Base-by-base conservation (phyloP, 2,797 vertebrate species). In the Acanthurus tractus region DNA sequence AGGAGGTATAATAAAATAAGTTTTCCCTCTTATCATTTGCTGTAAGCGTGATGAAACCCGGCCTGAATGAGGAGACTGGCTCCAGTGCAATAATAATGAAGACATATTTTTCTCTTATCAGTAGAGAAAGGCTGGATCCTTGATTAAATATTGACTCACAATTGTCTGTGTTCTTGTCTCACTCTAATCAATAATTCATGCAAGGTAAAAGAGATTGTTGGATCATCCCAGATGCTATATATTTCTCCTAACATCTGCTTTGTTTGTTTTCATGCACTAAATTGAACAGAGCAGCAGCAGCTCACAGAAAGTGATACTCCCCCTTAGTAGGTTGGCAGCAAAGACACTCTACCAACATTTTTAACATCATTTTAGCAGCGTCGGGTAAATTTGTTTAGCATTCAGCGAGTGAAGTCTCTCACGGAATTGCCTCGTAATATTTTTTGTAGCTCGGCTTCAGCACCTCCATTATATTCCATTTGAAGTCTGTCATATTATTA, bases 61-160 rank as follows among this genome's bases (percentile, higher is more conserved):
- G 71, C 66, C 64, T 70, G 79, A 88, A 88, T 20, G 17, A 74
- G 81, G 64, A 83, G 84, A 79, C 48, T 70, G 83, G 70, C 75
- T 87, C 55, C 58, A 17, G 76, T 63, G 78, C 63, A 83, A 81
- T 86, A 76, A 79, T 91, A 88, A 93, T 88, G 86, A 90, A 92
- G 85, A 92, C 83, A 70, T 83, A 85, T 85, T 80, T 76, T 75
- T 68, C 61, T 56, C 79, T 88, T 81, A 85, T 89, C 88, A 82
- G 84, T 73, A 62, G 78, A 85, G 64, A 89, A 82, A 64, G 76
- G 65, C 80, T 79, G 64, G 49, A 23, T 74, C 80, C 81, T 83
- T 94, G 89, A 95, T 95, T 92, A 94, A 94, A 95, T 93, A 95
- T 94, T 94, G 93, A 95, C 93, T 89, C 6, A 8, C 8, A 6